Conservation (phyloP, 2,888 invertebrate species). For the Cheilosia impressa region DNA sequence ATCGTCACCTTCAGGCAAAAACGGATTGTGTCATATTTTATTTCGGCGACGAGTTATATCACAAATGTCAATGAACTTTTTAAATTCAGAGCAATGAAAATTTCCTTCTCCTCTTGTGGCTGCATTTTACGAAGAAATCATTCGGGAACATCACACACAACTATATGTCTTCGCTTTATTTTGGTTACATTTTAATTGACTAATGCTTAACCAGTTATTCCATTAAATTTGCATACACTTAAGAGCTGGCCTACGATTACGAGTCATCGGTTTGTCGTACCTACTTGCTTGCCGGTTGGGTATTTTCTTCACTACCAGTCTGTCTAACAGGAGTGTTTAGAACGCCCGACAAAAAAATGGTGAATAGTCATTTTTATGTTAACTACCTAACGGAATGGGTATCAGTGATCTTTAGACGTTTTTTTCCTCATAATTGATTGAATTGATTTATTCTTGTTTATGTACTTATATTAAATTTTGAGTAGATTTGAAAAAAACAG, state of each 20-base stretch:
- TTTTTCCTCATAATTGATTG: neutral
- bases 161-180: neutral
- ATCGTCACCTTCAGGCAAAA: conserved; percentile 1
- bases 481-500: too few species aligned
- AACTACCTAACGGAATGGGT: conserved; percentile 47
- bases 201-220: conserved; percentile 21
- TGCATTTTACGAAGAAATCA: neutral
- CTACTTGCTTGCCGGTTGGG: neutral
- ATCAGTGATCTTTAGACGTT: neutral
- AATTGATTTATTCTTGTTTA: neutral
- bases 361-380: conserved; percentile 33
- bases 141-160: neutral
- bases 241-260: conserved; percentile 9
- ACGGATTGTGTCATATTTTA: conserved; percentile 7
- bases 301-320: neutral
- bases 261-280: conserved; percentile 28
- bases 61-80: conserved; percentile 44
- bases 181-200: conserved; percentile 16
- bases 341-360: neutral
- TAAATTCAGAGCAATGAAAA: conserved; percentile 12
- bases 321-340: conserved; percentile 4
- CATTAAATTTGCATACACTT: conserved; percentile 65
- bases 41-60: conserved; percentile 18
- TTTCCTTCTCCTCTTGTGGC: neutral
- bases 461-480: neutral